Evolutionary conservation across 1,140 invertebrate genomes (phyloP).

Genomic region (Mercenaria mercenaria): DNA sequence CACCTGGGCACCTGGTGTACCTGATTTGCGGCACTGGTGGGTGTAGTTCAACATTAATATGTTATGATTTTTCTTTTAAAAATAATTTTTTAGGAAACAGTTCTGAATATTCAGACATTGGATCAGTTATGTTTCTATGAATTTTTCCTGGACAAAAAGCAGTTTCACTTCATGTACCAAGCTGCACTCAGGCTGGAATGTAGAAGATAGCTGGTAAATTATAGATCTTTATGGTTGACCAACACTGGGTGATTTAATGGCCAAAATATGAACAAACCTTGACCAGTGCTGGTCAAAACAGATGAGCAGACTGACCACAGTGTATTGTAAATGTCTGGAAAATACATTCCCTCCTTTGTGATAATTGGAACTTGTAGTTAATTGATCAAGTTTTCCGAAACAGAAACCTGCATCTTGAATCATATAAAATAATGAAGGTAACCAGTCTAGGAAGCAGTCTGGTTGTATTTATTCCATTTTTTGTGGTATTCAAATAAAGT

Average conservation of each 20-base stretch:
- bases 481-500: no score
- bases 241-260: conserved; percentile 43
- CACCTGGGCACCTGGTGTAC: no score
- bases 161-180: no score
- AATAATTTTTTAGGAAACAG: no score
- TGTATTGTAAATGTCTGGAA: conserved; percentile 27
- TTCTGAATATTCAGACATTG: no score
- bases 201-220: background rate
- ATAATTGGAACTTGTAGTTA: conserved; percentile 55
- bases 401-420: conserved; percentile 9
- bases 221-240: conserved; percentile 27
- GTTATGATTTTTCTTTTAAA: no score
- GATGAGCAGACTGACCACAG: conserved; percentile 32
- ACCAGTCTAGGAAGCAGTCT: background rate
- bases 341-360: background rate
- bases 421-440: background rate
- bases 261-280: conserved; percentile 33
- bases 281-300: conserved; percentile 28
- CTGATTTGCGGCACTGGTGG: no score
- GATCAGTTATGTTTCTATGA: no score
- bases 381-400: conserved; percentile 43
- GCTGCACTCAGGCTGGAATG: no score
- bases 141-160: no score
- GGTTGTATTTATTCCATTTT: no score
- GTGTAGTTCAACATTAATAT: no score